Evolutionary conservation across 2,888 invertebrate genomes (phyloP), one percentile per base, ranked within the genome.

Genomic region (Leptura quadrifasciata): DNA sequence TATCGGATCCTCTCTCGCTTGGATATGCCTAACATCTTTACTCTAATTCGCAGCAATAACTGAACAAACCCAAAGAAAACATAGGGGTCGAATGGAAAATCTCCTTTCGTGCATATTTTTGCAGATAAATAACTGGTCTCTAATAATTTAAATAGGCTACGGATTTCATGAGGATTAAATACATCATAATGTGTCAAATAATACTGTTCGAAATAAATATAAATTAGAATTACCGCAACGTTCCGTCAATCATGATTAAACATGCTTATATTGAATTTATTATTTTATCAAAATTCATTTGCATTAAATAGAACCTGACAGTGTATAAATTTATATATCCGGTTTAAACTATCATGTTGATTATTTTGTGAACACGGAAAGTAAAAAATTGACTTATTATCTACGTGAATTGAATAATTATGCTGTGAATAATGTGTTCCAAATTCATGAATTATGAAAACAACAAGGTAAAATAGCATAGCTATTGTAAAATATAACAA

Each of bases 261-360:
- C 52, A 15, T n/a, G 65, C 12, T 24, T 52, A 24, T 18, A 31
- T n/a, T 18, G 35, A 57, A 68, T 68, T 31, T 31, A 55, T 68
- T 68, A 35, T 67, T 67, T 54, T 68, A 57, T 55, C 68, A 57
- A 68, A 27, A 55, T 27, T 55, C 68, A 54, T 17, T 52, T 47
- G 65, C 5, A 54, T 65, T 54, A 65, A 65, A 52, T 65, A 24
- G 31, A 6, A 54, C 20, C 15, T 65, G 65, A 52, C 54, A 65
- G 54, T 21, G 17, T 52, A 15, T 24, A 24, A 55, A 55, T 55
- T 21, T 27, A 27, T 68, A 27, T 27, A 55, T 18, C 17, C 55
- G 31, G 24, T 15, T 54, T 17, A 27, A 17, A 65, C 21, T 65
- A 5, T 39, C 21, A 20, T 47, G 65, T 21, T 68, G 54, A 68